Percentiles rank a stretch among this genome's conserved stretches.
Conservation (phyloP, 2,888 invertebrate species). For the Cerastis rubricosa region DNA sequence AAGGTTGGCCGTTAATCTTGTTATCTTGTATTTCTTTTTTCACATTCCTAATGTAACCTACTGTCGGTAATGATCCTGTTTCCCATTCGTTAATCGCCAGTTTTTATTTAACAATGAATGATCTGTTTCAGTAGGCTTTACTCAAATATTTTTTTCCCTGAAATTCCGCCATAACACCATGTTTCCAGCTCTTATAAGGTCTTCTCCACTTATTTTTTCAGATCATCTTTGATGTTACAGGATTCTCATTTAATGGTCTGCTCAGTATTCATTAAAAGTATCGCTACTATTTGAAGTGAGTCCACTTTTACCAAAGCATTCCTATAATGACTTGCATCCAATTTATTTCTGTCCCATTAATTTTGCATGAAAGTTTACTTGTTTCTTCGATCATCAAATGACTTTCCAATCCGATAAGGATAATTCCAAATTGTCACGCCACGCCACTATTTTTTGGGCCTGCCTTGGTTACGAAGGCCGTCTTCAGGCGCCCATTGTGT, state of each 20-base stretch:
- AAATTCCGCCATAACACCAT: not conserved
- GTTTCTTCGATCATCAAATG: not conserved
- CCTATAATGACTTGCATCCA: not conserved
- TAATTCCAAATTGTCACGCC: too few relatives aligned
- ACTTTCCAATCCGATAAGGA: too few relatives aligned
- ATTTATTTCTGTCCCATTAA: not conserved
- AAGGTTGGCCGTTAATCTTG: constrained; percentile 22
- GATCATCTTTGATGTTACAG: not conserved
- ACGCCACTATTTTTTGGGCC: not conserved
- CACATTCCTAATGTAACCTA: constrained; percentile 1
- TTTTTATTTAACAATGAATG: not conserved
- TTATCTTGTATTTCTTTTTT: constrained; percentile 29
- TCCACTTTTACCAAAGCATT: not conserved
- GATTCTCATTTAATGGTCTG: not conserved
- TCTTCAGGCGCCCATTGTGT: too few relatives aligned
- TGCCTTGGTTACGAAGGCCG: too few relatives aligned
- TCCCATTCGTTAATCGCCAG: constrained; percentile 4
- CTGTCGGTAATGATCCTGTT: constrained; percentile 16
- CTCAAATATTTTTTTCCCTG: not conserved
- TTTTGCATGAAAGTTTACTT: not conserved
- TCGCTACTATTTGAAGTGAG: not conserved
- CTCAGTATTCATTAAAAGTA: not conserved
- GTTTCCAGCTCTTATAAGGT: not conserved
- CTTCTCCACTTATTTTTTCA: not conserved
- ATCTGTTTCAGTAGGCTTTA: not conserved